Percentiles rank a stretch among this genome's conserved stretches.
These are phyloP conservation scores for Reinhardtius hippoglossoides DNA, from an alignment of 2,113 vertebrate genomes.

Conservation along the genomic window DNA sequence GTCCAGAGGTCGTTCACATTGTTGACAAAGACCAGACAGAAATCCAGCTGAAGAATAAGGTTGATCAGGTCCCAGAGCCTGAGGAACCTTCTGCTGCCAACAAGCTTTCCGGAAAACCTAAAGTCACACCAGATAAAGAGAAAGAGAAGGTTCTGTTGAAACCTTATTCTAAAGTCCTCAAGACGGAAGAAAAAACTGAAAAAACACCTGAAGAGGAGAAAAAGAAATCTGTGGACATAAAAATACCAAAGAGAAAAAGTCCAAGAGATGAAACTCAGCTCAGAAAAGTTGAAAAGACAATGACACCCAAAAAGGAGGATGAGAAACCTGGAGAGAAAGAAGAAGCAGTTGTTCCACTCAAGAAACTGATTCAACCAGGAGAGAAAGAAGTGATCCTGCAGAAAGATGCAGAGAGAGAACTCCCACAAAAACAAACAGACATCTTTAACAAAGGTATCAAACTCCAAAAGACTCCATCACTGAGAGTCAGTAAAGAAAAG, in stretches of 20 bases:
- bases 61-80: slow-evolving; percentile 36
- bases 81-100: slow-evolving; percentile 30
- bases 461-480: slow-evolving; percentile 63
- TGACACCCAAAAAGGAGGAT: slow-evolving; percentile 36
- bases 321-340: slow-evolving; percentile 13
- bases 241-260: neutral
- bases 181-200: slow-evolving; percentile 44
- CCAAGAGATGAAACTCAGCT: slow-evolving; percentile 7
- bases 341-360: slow-evolving; percentile 14
- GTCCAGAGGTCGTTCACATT: slow-evolving; percentile 2
- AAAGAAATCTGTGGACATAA: slow-evolving; percentile 29
- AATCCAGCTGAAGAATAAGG: slow-evolving; percentile 14
- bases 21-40: slow-evolving; percentile 28
- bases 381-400: neutral
- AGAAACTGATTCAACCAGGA: slow-evolving; percentile 20
- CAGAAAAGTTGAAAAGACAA: slow-evolving; percentile 34
- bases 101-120: slow-evolving; percentile 35
- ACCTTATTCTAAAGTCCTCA: slow-evolving; percentile 45
- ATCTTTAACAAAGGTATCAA: slow-evolving; percentile 37
- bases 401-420: slow-evolving; percentile 34
- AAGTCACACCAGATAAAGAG: slow-evolving; percentile 41
- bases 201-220: slow-evolving; percentile 4
- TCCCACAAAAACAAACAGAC: slow-evolving; percentile 42
- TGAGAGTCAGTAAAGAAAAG: slow-evolving; percentile 46
- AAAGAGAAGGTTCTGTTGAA: slow-evolving; percentile 54